Conservation (phyloP, 2,888 invertebrate species). For the Conchocele bisecta region DNA sequence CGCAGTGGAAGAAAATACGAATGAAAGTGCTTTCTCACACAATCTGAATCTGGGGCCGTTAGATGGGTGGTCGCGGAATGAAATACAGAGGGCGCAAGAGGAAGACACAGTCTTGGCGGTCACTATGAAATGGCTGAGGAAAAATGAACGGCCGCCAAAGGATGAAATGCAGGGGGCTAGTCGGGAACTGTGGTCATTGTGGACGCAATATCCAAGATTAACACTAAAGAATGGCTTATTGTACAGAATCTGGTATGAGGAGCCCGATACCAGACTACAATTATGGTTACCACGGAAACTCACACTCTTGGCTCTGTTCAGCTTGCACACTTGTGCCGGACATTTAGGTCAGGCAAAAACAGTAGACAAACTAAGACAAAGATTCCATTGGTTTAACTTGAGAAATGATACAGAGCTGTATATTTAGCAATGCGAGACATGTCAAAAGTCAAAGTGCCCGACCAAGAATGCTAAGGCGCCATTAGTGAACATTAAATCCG, state of each 20-base stretch:
- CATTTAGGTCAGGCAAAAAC: conserved; percentile 3
- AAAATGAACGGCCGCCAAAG: background rate
- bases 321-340: conserved; percentile 1
- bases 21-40: background rate
- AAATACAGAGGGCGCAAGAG: background rate
- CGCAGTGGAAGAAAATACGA: background rate
- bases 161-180: background rate
- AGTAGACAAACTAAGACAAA: background rate
- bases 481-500: background rate
- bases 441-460: background rate
- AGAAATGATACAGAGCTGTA: conserved; percentile 7
- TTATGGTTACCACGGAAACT: background rate
- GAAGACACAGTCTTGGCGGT: background rate
- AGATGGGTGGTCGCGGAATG: background rate
- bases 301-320: background rate
- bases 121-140: background rate
- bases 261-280: background rate
- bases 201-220: background rate
- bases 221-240: background rate
- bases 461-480: background rate
- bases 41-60: conserved; percentile 1
- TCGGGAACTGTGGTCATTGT: conserved; percentile 12
- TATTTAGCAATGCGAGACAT: background rate
- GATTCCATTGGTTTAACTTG: conserved; percentile 7
- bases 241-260: background rate